Evolutionary conservation across 2,888 invertebrate species (phyloP).

Genomic region (Nemapogon koenigi): DNA sequence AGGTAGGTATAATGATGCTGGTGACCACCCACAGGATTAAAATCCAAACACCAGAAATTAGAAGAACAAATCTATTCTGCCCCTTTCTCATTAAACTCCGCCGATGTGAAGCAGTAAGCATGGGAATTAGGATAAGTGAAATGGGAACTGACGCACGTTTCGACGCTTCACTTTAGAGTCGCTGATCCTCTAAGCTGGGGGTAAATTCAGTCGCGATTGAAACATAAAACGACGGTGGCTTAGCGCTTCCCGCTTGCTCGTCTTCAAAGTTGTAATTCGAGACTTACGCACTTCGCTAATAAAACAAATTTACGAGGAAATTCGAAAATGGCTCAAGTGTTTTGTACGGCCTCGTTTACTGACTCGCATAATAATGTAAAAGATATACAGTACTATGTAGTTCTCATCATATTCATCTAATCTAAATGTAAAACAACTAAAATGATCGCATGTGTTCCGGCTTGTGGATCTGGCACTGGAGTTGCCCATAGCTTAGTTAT

Average conservation of each 20-base stretch:
- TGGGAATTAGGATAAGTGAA: conserved; percentile 42
- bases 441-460: no score
- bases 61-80: no score
- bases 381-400: no score
- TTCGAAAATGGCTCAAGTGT: conserved; percentile 6
- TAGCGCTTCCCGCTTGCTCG: conserved; percentile 49
- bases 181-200: conserved; percentile 43
- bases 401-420: no score
- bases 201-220: conserved; percentile 41
- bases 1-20: no score
- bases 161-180: conserved; percentile 27
- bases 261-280: conserved; percentile 54
- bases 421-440: no score
- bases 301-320: conserved; percentile 9
- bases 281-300: conserved; percentile 17
- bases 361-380: no score
- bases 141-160: conserved; percentile 48
- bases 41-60: no score
- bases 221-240: conserved; percentile 50
- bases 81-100: background rate
- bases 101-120: conserved; percentile 20
- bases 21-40: no score
- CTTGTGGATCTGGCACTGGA: no score
- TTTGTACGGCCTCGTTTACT: no score
- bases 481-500: no score